Evolutionary conservation across 2,888 invertebrate species (phyloP), one percentile per base, ranked within the genome.

Genomic region (Thumatha senex): DNA sequence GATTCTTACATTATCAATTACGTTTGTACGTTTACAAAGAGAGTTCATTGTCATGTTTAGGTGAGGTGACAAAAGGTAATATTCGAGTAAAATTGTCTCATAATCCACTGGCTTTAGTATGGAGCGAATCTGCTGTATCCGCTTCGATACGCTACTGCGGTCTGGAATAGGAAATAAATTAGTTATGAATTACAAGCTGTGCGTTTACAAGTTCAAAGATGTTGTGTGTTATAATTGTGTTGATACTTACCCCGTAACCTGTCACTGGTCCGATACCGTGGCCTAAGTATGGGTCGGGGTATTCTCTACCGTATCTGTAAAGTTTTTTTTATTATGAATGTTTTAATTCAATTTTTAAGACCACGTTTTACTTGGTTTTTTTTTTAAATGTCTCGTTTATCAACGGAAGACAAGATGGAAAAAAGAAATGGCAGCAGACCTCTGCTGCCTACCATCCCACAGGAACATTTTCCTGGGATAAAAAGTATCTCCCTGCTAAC

Each of bases 221-320:
- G 2, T 14, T 13, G 10, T 24, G 18, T 14, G 29, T 15, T 31
- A 10, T 40, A 11, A 4, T 38, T 15, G n/a, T 38, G 29, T 30
- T 9, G n/a, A 24, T n/a, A 13, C 94, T 95, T 94, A 98, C 98
- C 94, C 98, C 98, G 90, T 98, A 98, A 80, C 98, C 98, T 70
- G 98, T 96, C 76, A 98, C 96, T 72, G 98, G 98, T 81, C 98
- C 98, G 85, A 98, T 98, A 64, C 98, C 96, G 92, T 98, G 98
- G 70, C 96, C 97, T 81, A 98, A 93, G 92, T 98, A 98, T 54
- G 98, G 98, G 91, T 98, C 98, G 72, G 97, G 96, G 80, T 96
- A 97, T 80, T 98, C 97, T 83, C 97, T 94, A 74, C 97, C 97
- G 84, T 97, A 97, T 68, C 96, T 96, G 86, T 40, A 11, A 35